Percentiles rank a stretch among this genome's conserved stretches.
These are phyloP conservation scores for Harlomillsia oculata DNA, from an alignment of 1,140 invertebrate genomes.

Conservation along the genomic window DNA sequence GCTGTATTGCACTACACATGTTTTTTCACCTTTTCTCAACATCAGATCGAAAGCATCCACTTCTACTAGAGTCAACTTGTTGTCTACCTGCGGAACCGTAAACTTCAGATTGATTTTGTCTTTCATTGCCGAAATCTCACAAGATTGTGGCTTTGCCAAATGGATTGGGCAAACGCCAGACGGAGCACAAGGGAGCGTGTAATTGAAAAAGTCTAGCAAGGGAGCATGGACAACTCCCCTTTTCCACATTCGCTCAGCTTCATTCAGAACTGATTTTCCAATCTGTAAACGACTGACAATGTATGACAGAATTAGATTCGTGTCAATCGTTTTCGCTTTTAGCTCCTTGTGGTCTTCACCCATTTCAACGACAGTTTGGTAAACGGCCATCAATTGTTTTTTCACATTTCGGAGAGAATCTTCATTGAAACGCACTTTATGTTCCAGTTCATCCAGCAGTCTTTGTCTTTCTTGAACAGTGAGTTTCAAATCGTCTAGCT, in stretches of 20 bases:
- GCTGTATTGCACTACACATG: conserved; percentile 2
- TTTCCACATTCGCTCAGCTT: conserved; percentile 6
- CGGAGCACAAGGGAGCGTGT: conserved; percentile 17
- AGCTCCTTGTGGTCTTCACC: not conserved
- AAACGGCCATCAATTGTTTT: not conserved
- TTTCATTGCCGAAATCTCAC: not conserved
- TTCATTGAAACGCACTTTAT: not conserved
- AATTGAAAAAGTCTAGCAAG: conserved; percentile 18
- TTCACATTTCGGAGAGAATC: conserved; percentile 6
- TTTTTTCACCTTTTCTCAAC: not conserved
- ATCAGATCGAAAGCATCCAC: conserved; percentile 11
- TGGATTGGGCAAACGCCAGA: too few relatives aligned
- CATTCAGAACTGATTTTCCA: conserved; percentile 4
- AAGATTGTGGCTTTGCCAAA: too few relatives aligned
- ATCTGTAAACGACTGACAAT: not conserved
- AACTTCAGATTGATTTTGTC: conserved; percentile 1
- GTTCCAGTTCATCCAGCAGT: not conserved
- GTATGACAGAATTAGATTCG: not conserved
- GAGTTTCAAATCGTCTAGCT: not conserved
- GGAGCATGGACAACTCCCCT: not conserved
- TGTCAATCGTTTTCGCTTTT: not conserved
- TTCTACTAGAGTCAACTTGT: conserved; percentile 12
- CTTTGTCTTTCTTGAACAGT: not conserved
- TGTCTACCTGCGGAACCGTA: not conserved
- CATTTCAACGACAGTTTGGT: not conserved